phyloP scores from a whole-genome alignment of 2,797 vertebrate species.

The Oryzias dopingdopingensis region DNA sequence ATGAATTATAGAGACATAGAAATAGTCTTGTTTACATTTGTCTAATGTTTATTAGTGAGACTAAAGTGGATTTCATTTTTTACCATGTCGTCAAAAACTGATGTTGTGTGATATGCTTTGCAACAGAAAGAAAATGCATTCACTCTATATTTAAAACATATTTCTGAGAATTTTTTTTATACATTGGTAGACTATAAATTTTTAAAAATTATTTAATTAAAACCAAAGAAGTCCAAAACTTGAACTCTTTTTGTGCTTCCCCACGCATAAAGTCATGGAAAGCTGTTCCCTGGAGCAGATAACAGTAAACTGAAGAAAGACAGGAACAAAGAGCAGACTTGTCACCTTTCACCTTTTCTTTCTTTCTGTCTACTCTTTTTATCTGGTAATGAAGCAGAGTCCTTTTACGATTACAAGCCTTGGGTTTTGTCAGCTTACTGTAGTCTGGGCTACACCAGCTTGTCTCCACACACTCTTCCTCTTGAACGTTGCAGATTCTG shows the following conservation, averaged over 20 bases:
- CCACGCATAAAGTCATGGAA: constrained; percentile 27
- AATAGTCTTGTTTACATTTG: no score
- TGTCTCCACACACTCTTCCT: constrained; percentile 25
- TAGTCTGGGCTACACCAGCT: constrained; percentile 18
- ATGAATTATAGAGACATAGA: no score
- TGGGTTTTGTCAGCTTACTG: constrained; percentile 52
- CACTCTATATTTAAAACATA: no score
- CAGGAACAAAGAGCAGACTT: constrained; percentile 48
- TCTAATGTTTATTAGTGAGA: no score
- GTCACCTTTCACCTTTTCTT: constrained; percentile 20
- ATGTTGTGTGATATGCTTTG: constrained; percentile 30
- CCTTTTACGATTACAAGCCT: constrained; percentile 49
- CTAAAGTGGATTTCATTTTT: no score
- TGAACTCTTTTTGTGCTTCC: no score
- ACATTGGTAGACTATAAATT: no score
- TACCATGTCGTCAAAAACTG: background rate
- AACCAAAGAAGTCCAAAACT: no score
- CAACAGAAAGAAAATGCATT: constrained; percentile 30
- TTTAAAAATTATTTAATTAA: no score
- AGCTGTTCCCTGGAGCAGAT: constrained; percentile 40
- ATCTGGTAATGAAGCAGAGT: constrained; percentile 65
- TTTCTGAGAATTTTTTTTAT: no score
- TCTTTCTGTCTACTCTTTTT: constrained; percentile 44
- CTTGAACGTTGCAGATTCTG: constrained; percentile 24
- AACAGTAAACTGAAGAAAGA: constrained; percentile 42